phyloP scores from a whole-genome alignment of 2,113 vertebrate species.

The Cephalopholis sonnerati region DNA sequence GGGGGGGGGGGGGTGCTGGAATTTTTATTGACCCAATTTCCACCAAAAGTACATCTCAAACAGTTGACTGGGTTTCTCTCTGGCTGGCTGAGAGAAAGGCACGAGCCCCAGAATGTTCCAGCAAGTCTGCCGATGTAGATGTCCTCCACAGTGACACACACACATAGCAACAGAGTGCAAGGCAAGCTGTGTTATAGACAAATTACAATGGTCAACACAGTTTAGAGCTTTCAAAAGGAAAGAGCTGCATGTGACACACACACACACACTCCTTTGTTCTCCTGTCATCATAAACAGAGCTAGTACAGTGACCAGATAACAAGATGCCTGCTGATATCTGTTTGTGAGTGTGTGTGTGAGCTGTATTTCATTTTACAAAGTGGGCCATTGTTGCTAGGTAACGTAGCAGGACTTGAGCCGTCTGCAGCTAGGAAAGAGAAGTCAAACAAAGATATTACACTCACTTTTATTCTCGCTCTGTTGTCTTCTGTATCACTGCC shows the following conservation, averaged over 20 bases:
- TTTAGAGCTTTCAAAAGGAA: conserved; percentile 28
- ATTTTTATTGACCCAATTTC: conserved; percentile 68
- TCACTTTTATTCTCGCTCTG: not conserved
- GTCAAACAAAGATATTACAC: conserved; percentile 53
- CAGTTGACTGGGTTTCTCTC: not conserved
- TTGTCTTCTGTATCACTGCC: not conserved
- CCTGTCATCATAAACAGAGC: conserved; percentile 24
- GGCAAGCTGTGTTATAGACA: not conserved
- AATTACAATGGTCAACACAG: conserved; percentile 14
- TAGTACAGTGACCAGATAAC: conserved; percentile 49
- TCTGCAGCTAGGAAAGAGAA: conserved; percentile 31
- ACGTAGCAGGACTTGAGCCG: conserved; percentile 51
- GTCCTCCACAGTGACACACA: not conserved
- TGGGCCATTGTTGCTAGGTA: conserved; percentile 74
- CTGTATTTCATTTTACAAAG: conserved; percentile 59
- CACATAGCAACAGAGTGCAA: not conserved
- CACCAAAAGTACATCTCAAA: conserved; percentile 40
- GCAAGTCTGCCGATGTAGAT: not conserved
- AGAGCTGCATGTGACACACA: not conserved
- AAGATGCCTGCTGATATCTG: conserved; percentile 44
- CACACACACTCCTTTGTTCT: conserved; percentile 43
- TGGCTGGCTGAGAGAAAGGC: not conserved
- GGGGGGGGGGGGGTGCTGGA: not conserved
- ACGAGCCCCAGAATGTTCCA: not conserved
- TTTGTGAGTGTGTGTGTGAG: conserved; percentile 16